These are phyloP conservation scores for Poecilia picta DNA, from an alignment of 2,797 vertebrate species.

Conservation along the genomic window DNA sequence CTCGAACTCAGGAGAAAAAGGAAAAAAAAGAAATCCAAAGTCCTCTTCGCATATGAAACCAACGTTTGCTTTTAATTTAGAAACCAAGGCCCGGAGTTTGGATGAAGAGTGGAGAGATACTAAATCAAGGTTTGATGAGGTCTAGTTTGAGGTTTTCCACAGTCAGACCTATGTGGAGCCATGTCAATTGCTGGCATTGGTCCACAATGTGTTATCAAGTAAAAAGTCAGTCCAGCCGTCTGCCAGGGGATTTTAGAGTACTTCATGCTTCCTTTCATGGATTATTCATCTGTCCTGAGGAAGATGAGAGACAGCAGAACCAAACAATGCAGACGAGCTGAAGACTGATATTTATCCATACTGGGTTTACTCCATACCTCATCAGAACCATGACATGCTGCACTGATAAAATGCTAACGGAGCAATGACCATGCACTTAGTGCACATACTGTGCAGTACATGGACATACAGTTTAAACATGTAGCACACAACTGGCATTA, in stretches of 20 bases:
- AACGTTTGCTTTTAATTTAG: background rate
- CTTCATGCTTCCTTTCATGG: background rate
- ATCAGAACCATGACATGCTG: background rate
- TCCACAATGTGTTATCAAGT: background rate
- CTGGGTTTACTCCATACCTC: background rate
- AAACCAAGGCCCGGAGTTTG: background rate
- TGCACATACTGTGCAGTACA: background rate
- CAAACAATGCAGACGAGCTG: background rate
- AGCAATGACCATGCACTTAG: too few species aligned
- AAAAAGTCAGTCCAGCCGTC: background rate
- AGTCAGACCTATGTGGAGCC: background rate
- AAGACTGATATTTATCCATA: background rate
- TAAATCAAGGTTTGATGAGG: background rate
- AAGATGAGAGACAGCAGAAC: background rate
- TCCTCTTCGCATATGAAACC: background rate
- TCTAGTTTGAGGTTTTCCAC: background rate
- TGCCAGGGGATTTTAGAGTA: background rate
- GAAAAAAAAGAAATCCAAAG: background rate
- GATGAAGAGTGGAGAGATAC: too few species aligned
- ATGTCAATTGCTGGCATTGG: background rate
- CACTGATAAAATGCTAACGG: background rate
- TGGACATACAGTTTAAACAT: background rate
- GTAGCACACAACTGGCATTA: slow-evolving; percentile 46
- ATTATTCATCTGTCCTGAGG: background rate
- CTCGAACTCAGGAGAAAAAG: background rate